A percentile compares a stretch with the other conserved stretches of the same genome.
Evolutionary conservation across 2,888 invertebrate species (phyloP).

Genomic region (Oligia strigilis): DNA sequence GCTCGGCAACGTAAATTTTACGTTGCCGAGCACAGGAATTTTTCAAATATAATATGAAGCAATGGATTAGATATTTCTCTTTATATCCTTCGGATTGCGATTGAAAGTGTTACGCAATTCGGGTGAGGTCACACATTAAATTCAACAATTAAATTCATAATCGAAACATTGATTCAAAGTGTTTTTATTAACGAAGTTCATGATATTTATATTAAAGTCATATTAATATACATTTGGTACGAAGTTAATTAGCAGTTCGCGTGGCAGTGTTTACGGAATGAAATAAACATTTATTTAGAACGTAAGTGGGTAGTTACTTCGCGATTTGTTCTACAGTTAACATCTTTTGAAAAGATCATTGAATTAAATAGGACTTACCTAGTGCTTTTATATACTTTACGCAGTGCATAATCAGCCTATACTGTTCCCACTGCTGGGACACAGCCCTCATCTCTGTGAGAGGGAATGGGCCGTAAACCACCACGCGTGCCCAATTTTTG

Average conservation of each 20-base stretch:
- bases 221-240: slow-evolving; percentile 55
- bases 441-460: not conserved
- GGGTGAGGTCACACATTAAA: slow-evolving; percentile 9
- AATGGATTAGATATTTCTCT: not conserved
- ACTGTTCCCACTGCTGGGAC: not conserved
- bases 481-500: not conserved
- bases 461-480: not conserved
- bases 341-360: slow-evolving; percentile 48
- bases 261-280: slow-evolving; percentile 72
- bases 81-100: not conserved
- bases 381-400: not conserved
- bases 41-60: not conserved
- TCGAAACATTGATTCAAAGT: slow-evolving; percentile 37
- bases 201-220: slow-evolving; percentile 35
- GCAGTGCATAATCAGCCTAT: not conserved
- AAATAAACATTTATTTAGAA: slow-evolving; percentile 75
- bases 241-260: slow-evolving; percentile 78
- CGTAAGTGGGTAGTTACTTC: slow-evolving; percentile 71
- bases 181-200: slow-evolving; percentile 44
- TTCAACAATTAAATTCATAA: slow-evolving; percentile 21
- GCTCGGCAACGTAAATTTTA: not conserved
- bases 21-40: not conserved
- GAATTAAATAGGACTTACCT: slow-evolving; percentile 6
- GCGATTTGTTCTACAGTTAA: slow-evolving; percentile 57
- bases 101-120: not conserved